Evolutionary conservation across 2,888 invertebrate genomes (phyloP), one percentile per base, ranked within the genome.

Genomic region (Achlya flavicornis): DNA sequence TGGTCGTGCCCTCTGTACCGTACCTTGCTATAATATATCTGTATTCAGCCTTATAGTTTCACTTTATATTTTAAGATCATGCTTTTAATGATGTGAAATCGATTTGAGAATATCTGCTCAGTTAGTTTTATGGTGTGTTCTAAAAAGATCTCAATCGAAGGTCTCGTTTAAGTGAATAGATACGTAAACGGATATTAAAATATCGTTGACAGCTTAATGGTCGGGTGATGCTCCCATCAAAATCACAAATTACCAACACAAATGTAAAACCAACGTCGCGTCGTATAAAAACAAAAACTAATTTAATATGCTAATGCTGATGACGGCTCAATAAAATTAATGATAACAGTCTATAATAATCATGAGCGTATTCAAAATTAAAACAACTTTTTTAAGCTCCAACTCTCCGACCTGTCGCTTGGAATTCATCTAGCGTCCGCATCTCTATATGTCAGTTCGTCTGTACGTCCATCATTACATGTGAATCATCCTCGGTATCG

Each of bases 401-500:
- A n/a, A 16, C 53, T 53, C 53, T 69, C 74, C 70, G 69, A 78
- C 75, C 79, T 83, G 83, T 84, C 83, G 79, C 77, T 89, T 85
- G 79, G 78, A 74, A 90, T 90, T 88, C 91, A 89, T 88, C 89
- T 88, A 79, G 81, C 86, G 85, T 89, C 78, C 85, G 80, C 83
- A 88, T 90, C 88, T 85, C 86, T 81, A 81, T 84, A 83, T 85
- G 88, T 88, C 88, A 86, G 87, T 69, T 73, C 71, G 77, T 84
- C 81, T 79, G 83, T 86, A 79, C 80, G 85, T 88, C 88, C 88
- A 80, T 91, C 90, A 91, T 92, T 91, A 89, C 79, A 88, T 84
- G 86, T 91, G 92, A 92, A 90, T 92, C 92, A 92, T 86, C 87
- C 82, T 77, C 82, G 75, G 87, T 89, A 91, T 89, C 91, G 91